These are phyloP conservation scores for Charaxes varanes DNA, from an alignment of 1,140 invertebrate genomes.

Conservation along the genomic window DNA sequence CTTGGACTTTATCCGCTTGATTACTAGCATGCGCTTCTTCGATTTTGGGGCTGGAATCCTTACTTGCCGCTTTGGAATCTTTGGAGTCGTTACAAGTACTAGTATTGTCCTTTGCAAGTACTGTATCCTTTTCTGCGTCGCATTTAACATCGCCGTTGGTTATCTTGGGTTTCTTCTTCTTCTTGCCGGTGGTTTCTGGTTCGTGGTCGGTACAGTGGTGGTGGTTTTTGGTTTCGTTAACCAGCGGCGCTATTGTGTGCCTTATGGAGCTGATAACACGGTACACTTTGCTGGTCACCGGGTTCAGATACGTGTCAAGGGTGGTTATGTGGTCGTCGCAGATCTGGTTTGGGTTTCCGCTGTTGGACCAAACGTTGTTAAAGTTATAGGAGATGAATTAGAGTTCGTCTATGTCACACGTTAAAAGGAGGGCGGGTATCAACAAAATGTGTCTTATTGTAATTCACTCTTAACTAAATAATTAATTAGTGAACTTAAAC, in stretches of 20 bases:
- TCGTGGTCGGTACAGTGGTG: slow-evolving; percentile 24
- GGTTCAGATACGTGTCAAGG: slow-evolving; percentile 23
- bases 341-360: slow-evolving; percentile 21
- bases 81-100: slow-evolving; percentile 16
- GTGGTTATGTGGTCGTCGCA: slow-evolving; percentile 25
- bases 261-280: slow-evolving; percentile 40
- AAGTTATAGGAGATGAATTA: too few species aligned
- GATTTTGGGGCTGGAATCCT: slow-evolving; percentile 6
- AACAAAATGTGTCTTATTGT: too few species aligned
- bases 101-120: too few species aligned
- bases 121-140: slow-evolving; percentile 18
- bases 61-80: slow-evolving; percentile 18
- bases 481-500: too few species aligned
- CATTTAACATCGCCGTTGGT: slow-evolving; percentile 24
- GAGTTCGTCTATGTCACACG: too few species aligned
- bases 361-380: too few species aligned
- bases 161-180: slow-evolving; percentile 30
- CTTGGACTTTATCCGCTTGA: background rate
- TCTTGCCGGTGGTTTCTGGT: slow-evolving; percentile 18
- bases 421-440: too few species aligned
- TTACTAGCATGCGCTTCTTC: slow-evolving; percentile 6
- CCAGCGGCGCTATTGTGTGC: slow-evolving; percentile 31
- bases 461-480: too few species aligned
- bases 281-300: slow-evolving; percentile 32
- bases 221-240: slow-evolving; percentile 13